These are phyloP conservation scores for Drosophila serrata DNA, from an alignment of 1,140 invertebrate genomes.

Conservation along the genomic window DNA sequence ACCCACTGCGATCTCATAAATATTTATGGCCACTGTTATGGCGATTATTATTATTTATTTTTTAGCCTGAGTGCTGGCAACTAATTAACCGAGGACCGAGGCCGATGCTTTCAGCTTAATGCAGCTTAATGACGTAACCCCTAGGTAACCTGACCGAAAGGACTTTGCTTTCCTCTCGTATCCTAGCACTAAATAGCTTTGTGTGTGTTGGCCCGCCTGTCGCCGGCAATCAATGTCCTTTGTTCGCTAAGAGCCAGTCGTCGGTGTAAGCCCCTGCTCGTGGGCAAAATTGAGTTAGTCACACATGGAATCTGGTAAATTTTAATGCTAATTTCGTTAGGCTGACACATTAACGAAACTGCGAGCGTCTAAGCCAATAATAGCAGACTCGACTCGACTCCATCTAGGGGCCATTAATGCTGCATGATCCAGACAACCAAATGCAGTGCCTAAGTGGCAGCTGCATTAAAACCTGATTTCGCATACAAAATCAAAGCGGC, in stretches of 20 bases:
- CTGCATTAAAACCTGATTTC: slow-evolving; percentile 54
- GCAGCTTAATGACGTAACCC: slow-evolving; percentile 45
- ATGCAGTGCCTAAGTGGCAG: slow-evolving; percentile 52
- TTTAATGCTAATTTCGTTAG: slow-evolving; percentile 79
- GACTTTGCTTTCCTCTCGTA: background rate
- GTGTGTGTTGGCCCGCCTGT: slow-evolving; percentile 47
- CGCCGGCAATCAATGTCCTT: slow-evolving; percentile 72
- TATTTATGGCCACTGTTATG: slow-evolving; percentile 55
- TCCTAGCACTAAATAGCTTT: slow-evolving; percentile 52
- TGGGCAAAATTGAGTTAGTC: slow-evolving; percentile 70
- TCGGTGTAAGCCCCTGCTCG: background rate
- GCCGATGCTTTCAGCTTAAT: slow-evolving; percentile 36
- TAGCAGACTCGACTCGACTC: slow-evolving; percentile 2
- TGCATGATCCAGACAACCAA: slow-evolving; percentile 54
- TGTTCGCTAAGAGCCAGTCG: slow-evolving; percentile 48
- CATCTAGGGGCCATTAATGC: slow-evolving; percentile 46
- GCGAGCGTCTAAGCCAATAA: slow-evolving; percentile 62
- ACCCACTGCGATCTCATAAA: slow-evolving; percentile 49
- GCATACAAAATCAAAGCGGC: slow-evolving; percentile 52
- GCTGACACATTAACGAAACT: slow-evolving; percentile 68
- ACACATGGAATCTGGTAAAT: slow-evolving; percentile 66
- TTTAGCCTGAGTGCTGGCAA: slow-evolving; percentile 24
- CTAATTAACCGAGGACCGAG: slow-evolving; percentile 61
- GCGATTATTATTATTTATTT: slow-evolving; percentile 32
- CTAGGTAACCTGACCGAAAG: slow-evolving; percentile 26